Conservation (phyloP, 2,113 vertebrate genomes). For the Vireo altiloquus region DNA sequence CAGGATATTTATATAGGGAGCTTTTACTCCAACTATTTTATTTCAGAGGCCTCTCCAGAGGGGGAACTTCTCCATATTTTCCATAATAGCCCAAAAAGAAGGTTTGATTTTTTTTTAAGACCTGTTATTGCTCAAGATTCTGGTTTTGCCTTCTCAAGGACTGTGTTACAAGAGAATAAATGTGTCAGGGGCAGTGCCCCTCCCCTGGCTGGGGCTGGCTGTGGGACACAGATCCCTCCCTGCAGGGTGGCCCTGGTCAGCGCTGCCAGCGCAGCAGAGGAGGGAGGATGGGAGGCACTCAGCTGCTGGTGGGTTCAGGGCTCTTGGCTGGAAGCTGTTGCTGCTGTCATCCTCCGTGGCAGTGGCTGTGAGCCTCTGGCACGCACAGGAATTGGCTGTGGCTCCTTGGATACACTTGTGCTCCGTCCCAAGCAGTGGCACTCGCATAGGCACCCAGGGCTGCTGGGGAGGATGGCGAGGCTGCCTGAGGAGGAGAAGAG, state of each 20-base stretch:
- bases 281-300: not conserved
- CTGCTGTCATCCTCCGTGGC: fast-evolving
- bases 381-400: fast-evolving
- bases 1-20: not conserved
- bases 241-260: not conserved
- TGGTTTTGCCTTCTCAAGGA: not conserved
- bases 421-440: not conserved
- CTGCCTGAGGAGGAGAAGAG: not conserved
- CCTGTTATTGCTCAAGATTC: not conserved
- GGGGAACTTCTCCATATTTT: not conserved
- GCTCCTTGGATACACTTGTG: fast-evolving
- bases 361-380: not conserved
- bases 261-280: not conserved
- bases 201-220: not conserved
- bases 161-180: not conserved
- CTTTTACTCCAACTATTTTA: not conserved
- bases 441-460: fast-evolving
- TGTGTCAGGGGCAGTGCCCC: fast-evolving
- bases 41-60: not conserved
- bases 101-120: not conserved
- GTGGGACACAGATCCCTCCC: fast-evolving
- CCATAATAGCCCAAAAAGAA: not conserved
- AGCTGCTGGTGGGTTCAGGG: not conserved
- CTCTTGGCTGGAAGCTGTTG: not conserved
- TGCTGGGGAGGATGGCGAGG: not conserved